These are phyloP conservation scores for Solea senegalensis DNA, from an alignment of 2,113 vertebrate species.

Conservation along the genomic window DNA sequence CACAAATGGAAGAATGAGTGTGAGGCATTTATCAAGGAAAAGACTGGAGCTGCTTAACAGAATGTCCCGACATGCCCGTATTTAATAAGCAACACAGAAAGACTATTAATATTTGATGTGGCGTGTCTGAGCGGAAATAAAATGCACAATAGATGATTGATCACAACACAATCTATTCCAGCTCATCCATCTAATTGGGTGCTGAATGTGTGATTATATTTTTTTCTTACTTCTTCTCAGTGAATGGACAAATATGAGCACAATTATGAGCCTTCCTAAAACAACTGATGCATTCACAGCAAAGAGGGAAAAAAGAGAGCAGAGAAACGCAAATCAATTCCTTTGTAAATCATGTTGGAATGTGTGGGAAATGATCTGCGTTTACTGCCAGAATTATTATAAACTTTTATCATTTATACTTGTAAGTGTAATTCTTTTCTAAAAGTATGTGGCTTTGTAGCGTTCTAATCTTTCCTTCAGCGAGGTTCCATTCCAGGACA, in stretches of 20 bases:
- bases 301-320: neutral
- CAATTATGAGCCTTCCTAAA: constrained; percentile 12
- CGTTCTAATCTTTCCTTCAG: neutral
- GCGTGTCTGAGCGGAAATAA: constrained; percentile 24
- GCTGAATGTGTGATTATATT: constrained; percentile 30
- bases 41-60: neutral
- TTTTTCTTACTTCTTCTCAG: neutral
- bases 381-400: neutral
- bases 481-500: constrained; percentile 41
- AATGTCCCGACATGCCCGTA: neutral
- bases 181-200: constrained; percentile 38
- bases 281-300: neutral
- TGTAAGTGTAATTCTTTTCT: neutral
- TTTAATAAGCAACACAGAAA: constrained; percentile 16
- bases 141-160: constrained; percentile 32
- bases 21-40: constrained; percentile 5
- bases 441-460: constrained; percentile 4
- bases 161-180: constrained; percentile 22
- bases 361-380: too few relatives aligned
- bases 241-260: constrained; percentile 14
- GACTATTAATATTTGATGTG: constrained; percentile 34
- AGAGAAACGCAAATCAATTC: neutral
- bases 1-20: constrained; percentile 3
- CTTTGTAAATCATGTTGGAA: too few relatives aligned
- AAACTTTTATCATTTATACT: neutral